phyloP scores from a whole-genome alignment of 2,797 vertebrate genomes.

The Pempheris klunzingeri region DNA sequence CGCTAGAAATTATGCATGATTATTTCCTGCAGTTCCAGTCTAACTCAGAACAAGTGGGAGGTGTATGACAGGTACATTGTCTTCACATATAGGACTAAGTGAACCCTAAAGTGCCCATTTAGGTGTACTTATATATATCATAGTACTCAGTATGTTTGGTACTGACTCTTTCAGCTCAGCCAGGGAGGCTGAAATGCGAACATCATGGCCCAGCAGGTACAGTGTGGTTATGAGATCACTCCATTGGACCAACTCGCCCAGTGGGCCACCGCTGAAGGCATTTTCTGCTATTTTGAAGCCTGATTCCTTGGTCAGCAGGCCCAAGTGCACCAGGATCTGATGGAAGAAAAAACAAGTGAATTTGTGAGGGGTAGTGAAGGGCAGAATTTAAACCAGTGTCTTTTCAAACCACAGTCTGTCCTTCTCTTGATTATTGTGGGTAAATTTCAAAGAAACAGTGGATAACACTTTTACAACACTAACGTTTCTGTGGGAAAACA shows the following conservation, averaged over 20 bases:
- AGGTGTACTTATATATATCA: not conserved
- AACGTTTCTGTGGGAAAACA: not conserved
- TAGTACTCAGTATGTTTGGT: not conserved
- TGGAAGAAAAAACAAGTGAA: not conserved
- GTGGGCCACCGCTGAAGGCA: slow-evolving; percentile 96
- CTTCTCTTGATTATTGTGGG: not conserved
- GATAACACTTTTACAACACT: too few relatives aligned
- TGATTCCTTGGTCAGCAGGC: slow-evolving; percentile 98
- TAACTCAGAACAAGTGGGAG: too few relatives aligned
- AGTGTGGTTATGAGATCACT: slow-evolving; percentile 99
- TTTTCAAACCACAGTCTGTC: not conserved
- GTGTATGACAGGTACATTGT: not conserved
- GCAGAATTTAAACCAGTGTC: too few relatives aligned
- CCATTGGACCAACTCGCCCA: slow-evolving; percentile 99
- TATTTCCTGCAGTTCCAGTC: not conserved
- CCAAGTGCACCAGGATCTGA: slow-evolving; percentile 96
- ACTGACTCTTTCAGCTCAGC: slow-evolving; percentile 99
- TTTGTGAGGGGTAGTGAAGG: too few relatives aligned
- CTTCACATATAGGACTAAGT: not conserved
- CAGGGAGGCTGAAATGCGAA: slow-evolving; percentile 97
- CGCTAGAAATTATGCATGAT: not conserved
- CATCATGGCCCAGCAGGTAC: slow-evolving; percentile 97
- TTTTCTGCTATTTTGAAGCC: slow-evolving; percentile 99
- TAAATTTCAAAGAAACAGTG: not conserved
- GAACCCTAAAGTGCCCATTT: not conserved